Evolutionary conservation across 2,797 vertebrate genomes (phyloP).

Genomic region (Ambastaia sidthimunki): DNA sequence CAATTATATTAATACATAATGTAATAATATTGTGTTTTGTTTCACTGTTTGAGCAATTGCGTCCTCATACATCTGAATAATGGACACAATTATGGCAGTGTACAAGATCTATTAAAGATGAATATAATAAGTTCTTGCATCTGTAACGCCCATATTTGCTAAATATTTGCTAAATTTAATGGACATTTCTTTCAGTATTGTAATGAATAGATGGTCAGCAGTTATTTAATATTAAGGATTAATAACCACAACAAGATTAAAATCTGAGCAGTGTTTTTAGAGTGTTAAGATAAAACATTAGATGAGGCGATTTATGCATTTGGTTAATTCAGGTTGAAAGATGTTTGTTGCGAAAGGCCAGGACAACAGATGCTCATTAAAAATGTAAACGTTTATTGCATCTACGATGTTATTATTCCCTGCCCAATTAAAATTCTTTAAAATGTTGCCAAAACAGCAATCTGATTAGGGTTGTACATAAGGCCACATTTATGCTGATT

Average conservation of each 20-base stretch:
- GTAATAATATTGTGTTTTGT: slow-evolving; percentile 19
- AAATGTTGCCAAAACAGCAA: slow-evolving; percentile 10
- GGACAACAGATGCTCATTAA: slow-evolving; percentile 17
- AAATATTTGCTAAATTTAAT: background rate
- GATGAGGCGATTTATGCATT: background rate
- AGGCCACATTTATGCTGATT: slow-evolving; percentile 36
- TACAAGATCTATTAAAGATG: background rate
- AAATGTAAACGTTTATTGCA: slow-evolving; percentile 10
- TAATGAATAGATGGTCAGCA: background rate
- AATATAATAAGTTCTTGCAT: slow-evolving; percentile 3
- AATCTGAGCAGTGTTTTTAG: slow-evolving; percentile 7
- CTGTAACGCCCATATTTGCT: background rate
- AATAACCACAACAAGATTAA: background rate
- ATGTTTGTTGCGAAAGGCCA: slow-evolving; percentile 1
- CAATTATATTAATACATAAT: background rate
- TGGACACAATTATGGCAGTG: slow-evolving; percentile 19
- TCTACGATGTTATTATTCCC: slow-evolving; percentile 8
- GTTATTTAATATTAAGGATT: background rate
- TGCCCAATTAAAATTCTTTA: slow-evolving; percentile 24
- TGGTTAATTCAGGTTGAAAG: background rate
- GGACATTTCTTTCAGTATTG: background rate
- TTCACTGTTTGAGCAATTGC: slow-evolving; percentile 12
- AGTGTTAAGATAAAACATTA: slow-evolving; percentile 13
- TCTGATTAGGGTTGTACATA: slow-evolving; percentile 29
- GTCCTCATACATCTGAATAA: slow-evolving; percentile 16